A percentile compares a stretch with the other conserved stretches of the same genome.
phyloP scores from a whole-genome alignment of 2,888 invertebrate species.

The Elmis aenea region DNA sequence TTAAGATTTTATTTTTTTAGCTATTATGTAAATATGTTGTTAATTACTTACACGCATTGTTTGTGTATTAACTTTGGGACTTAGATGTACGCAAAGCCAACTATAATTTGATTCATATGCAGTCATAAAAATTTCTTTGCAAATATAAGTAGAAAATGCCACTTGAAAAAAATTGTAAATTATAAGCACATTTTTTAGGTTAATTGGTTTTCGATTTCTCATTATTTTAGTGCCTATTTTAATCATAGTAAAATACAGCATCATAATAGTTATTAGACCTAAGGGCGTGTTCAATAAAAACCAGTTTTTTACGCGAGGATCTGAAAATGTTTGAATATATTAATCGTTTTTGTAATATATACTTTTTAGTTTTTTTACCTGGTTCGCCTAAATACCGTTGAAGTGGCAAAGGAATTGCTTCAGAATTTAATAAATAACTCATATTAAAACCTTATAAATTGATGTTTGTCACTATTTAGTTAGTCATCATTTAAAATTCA shows the following conservation, averaged over 20 bases:
- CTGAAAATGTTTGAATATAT: slow-evolving; percentile 42
- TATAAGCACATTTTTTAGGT: slow-evolving; percentile 69
- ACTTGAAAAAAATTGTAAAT: slow-evolving; percentile 85
- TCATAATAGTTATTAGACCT: slow-evolving; percentile 70
- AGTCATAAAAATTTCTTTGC: slow-evolving; percentile 60
- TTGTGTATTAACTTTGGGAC: slow-evolving; percentile 57
- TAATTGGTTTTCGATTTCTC: slow-evolving; percentile 79
- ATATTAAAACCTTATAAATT: too few species aligned
- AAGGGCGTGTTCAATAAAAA: slow-evolving; percentile 77
- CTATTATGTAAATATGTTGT: too few species aligned
- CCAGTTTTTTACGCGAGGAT: slow-evolving; percentile 76
- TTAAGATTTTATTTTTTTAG: too few species aligned
- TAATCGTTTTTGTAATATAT: slow-evolving; percentile 4
- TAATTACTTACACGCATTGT: slow-evolving; percentile 57
- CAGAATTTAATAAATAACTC: too few species aligned
- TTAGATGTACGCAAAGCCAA: slow-evolving; percentile 61
- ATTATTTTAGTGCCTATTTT: slow-evolving; percentile 76
- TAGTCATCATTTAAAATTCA: too few species aligned
- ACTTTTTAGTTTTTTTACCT: slow-evolving; percentile 12
- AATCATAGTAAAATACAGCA: slow-evolving; percentile 70
- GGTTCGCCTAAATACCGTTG: slow-evolving; percentile 21
- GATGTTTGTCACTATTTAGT: too few species aligned
- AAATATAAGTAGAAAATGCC: slow-evolving; percentile 66
- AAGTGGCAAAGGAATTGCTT: slow-evolving; percentile 18
- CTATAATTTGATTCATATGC: slow-evolving; percentile 68